Base-by-base conservation (phyloP, 2,797 vertebrate species). In the Champsocephalus esox region DNA sequence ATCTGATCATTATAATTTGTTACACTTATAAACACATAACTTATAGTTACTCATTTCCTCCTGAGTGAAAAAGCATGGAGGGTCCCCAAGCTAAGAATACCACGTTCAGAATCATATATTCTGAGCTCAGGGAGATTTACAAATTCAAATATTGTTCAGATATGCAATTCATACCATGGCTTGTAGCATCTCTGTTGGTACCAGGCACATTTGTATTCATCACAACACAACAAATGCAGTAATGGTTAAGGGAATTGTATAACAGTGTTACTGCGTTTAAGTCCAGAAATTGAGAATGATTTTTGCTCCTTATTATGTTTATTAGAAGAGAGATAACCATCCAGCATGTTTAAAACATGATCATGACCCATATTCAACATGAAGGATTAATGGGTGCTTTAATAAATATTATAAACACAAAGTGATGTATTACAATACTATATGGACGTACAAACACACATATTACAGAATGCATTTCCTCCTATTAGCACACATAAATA, bases 161-260 rank as follows among this genome's bases (percentile, higher is more conserved):
- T 66, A 59, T 77, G 54, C 2, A n/a, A 55, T 81, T 78, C 13
- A 34, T 49, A 38, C 21, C 49, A 19, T 60, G 46, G 66, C 67
- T 77, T 55, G 67, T 49, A 73, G 73, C 62, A 68, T 75, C 67
- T 79, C 70, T 12, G 34, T 51, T 62, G 54, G 56, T 14, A 54
- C 49, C 54, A 72, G 60, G 58, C 64, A 50, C 70, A 77, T 82
- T 72, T 79, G 61, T 87, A 87, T 87, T 87, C 62, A 80, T 84
- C 68, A 69, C 72, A 68, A 62, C 21, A 51, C 61, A 73, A 64
- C 55, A 76, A 62, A 83, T 69, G 38, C 38, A 71, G 66, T 64
- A 64, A 82, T 56, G 38, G 66, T 41, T 79, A 12, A 59, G 66
- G 70, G 70, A 67, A 61, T 81, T 67, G 79, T 51, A 75, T 3